phyloP scores from a whole-genome alignment of 1,140 invertebrate species.

The Orussus abietinus region DNA sequence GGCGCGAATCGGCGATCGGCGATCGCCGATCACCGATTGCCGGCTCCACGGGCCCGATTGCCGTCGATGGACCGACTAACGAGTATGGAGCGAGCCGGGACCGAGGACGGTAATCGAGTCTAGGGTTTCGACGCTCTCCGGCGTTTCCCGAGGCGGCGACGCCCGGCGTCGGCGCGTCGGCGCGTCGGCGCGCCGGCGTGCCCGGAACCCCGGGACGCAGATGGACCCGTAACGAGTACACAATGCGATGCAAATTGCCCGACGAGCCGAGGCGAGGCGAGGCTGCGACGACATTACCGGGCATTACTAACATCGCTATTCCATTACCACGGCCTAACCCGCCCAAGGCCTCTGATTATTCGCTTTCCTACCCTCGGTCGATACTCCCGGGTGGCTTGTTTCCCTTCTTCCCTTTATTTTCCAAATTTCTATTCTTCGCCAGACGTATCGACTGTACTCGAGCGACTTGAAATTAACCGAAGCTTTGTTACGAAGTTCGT shows the following conservation, averaged over 20 bases:
- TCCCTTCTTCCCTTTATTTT: too few relatives aligned
- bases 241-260: conserved; percentile 53
- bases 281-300: conserved; percentile 26
- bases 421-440: too few relatives aligned
- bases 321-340: conserved; percentile 43
- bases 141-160: conserved; percentile 8
- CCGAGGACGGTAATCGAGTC: conserved; percentile 6
- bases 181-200: conserved; percentile 5
- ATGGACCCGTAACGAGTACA: conserved; percentile 43
- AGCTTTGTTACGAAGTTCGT: too few relatives aligned
- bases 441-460: too few relatives aligned
- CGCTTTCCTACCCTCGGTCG: too few relatives aligned
- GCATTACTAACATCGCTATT: conserved; percentile 54
- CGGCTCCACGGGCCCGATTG: too few relatives aligned
- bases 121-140: conserved; percentile 2
- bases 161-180: conserved; percentile 12
- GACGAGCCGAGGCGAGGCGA: conserved; percentile 31
- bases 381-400: too few relatives aligned
- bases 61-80: too few relatives aligned
- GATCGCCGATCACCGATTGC: conserved; percentile 18
- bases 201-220: conserved; percentile 25
- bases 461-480: too few relatives aligned
- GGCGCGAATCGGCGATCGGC: conserved; percentile 16
- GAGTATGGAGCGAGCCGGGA: too few relatives aligned
- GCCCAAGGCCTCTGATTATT: conserved; percentile 40